Conservation (phyloP, 1,140 invertebrate genomes). For the Drosophila auraria region DNA sequence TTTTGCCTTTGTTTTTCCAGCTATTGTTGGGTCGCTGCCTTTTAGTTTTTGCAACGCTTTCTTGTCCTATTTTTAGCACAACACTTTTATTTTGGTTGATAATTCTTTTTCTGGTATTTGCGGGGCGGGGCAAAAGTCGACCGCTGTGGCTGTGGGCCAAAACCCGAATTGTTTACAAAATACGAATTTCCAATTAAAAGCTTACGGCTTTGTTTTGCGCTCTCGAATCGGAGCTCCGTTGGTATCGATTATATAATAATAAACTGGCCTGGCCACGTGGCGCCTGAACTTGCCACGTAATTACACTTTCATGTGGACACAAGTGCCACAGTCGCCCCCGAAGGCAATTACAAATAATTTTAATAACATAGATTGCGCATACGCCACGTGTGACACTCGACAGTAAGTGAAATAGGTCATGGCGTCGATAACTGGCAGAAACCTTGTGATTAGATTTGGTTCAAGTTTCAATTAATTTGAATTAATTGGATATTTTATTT, state of each 20-base stretch:
- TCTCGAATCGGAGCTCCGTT: conserved; percentile 12
- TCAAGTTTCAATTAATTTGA: conserved; percentile 5
- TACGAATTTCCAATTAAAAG: conserved; percentile 64
- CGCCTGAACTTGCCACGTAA: conserved; percentile 60
- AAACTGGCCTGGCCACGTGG: conserved; percentile 34
- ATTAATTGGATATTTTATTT: conserved; percentile 3
- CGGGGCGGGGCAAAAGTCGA: conserved; percentile 28
- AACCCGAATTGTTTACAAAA: conserved; percentile 48
- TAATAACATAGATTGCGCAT: conserved; percentile 65
- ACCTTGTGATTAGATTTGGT: not conserved
- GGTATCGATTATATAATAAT: conserved; percentile 76
- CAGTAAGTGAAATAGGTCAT: conserved; percentile 20
- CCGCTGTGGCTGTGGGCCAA: conserved; percentile 26
- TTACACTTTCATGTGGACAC: conserved; percentile 45
- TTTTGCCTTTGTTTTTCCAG: conserved; percentile 18
- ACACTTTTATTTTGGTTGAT: conserved; percentile 71
- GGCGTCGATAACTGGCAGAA: not conserved
- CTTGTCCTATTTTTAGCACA: conserved; percentile 66
- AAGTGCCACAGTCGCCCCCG: conserved; percentile 9
- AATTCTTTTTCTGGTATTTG: conserved; percentile 47
- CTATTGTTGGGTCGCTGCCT: conserved; percentile 53
- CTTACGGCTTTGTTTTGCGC: conserved; percentile 51
- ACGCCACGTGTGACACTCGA: conserved; percentile 41
- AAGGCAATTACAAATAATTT: conserved; percentile 54
- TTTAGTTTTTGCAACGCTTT: conserved; percentile 47